Base-by-base conservation (phyloP, 2,888 invertebrate genomes). In the Lydus trimaculatus region DNA sequence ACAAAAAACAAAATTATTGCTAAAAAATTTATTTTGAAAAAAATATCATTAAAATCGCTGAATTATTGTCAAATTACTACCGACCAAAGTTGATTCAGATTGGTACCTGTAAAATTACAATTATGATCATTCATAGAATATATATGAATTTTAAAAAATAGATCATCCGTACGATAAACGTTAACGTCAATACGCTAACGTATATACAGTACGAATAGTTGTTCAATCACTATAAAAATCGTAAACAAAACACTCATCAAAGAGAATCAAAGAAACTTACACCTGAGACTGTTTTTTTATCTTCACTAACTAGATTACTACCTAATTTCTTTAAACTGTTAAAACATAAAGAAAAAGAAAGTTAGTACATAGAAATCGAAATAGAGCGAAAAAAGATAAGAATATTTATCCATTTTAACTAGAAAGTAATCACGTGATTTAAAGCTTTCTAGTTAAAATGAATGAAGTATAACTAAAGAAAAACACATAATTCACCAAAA, bases 241-340 rank as follows among this genome's bases (percentile, higher is more conserved):
- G n/a, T n/a, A n/a, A n/a, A n/a, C n/a, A n/a, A n/a, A n/a, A 33
- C 5, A 15, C 15, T 39, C 4, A n/a, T 39, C 5, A 28, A 28
- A 11, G 9, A 11, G 33, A 33, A 33, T 11, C 1, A 33, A 33
- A 33, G 33, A 52, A 52, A 52, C 52, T 52, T 52, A 52, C 52
- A 52, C 23, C 13, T 25, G 52, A 5, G 1, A 23, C 8, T 25
- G 52, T 23, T 23, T 13, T 23, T 11, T 52, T n/a, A n/a, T n/a
- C 52, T 1, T 11, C 52, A 25, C 13, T 5, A 13, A 52, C 6
- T 25, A 13, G 52, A 23, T 1, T 25, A 62, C 59, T 69, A 63
- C 62, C 61, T 15, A 58, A 9, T 70, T 70, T 69, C 52, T 64
- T 70, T 64, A 70, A 67, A 64, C 70, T 70, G 69, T 66, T 63